These are phyloP conservation scores for Montipora capricornis DNA, from an alignment of 64 coral and sea anemone species.

Conservation along the genomic window DNA sequence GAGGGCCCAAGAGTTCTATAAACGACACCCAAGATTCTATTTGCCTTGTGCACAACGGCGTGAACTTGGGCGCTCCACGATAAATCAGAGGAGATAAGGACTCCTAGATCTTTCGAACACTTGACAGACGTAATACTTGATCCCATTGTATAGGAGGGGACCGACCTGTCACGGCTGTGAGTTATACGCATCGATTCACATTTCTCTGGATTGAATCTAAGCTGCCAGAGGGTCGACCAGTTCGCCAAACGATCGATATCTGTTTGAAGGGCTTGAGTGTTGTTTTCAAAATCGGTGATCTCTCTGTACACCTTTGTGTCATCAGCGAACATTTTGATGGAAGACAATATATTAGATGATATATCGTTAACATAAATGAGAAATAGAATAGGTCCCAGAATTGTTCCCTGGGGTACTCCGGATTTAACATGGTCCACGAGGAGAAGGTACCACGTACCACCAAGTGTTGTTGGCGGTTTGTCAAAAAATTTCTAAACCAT, in stretches of 20 bases:
- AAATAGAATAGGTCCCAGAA: constrained; percentile 48
- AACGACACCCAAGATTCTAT: too few relatives aligned
- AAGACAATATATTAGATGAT: constrained; percentile 21
- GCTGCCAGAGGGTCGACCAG: constrained; percentile 27
- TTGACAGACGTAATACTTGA: constrained; percentile 35
- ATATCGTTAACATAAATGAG: constrained; percentile 48
- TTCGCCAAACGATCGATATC: neutral
- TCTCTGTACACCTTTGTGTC: constrained; percentile 51
- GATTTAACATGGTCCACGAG: constrained; percentile 39
- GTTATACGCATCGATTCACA: constrained; percentile 52
- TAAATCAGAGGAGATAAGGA: constrained; percentile 63
- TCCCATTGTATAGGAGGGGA: constrained; percentile 40
- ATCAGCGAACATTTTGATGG: constrained; percentile 48
- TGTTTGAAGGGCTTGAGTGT: neutral
- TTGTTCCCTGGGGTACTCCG: constrained; percentile 61
- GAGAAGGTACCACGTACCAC: constrained; percentile 40
- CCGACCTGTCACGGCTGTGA: constrained; percentile 25
- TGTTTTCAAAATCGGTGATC: neutral
- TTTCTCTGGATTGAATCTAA: constrained; percentile 51
- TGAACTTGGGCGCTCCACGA: constrained; percentile 17
- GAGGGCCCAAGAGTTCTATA: too few relatives aligned
- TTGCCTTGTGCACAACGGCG: neutral
- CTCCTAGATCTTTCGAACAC: constrained; percentile 55
- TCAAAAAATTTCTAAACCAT: constrained; percentile 65
- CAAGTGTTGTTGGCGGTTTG: constrained; percentile 25